Evolutionary conservation across 2,888 invertebrate species (phyloP), one percentile per base, ranked within the genome.

Genomic region (Omphaloscelis lunosa): DNA sequence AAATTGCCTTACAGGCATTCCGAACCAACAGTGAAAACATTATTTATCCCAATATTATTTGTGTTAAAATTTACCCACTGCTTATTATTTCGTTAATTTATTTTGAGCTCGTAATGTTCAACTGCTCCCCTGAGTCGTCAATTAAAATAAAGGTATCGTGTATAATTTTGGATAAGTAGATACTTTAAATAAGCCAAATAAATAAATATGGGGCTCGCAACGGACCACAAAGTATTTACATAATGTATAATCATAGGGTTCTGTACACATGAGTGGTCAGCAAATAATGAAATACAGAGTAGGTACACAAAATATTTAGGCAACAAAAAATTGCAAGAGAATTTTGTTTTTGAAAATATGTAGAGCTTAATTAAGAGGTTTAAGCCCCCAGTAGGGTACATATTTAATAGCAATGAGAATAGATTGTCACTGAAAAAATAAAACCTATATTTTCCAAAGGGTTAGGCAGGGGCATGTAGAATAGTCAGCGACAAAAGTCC

Each of bases 131-230:
- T 27, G 62, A 29, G 73, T 23, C 41, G 17, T 41, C 48, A 59
- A 65, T 51, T 77, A 51, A 80, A 72, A 67, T 61, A 68, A 63
- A 79, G 65, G 45, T 39, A 61, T 66, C 7, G 15, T 68, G 48
- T 77, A 9, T 41, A 61, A 23, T 56, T 75, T 61, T 61, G 27
- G 15, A 76, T 53, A 51, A 62, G n/a, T 45, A n/a, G 56, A 56
- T 56, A 62, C 20, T 62, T 53, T 45, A 62, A n/a, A 75, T 41
- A 41, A 53, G 5, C 51, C n/a, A 61, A 29, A n/a, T 20, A 17
- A 41, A 29, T 41, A 56, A 17, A 8, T 75, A n/a, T 45, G 53
- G 53, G 53, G 41, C 23, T 12, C 20, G 23, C 53, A 5, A 34
- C 34, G 34, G 62, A 62, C 62, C 23, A 62, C 45, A 45, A 53